Conservation (phyloP, 2,797 vertebrate species). For the Poeciliopsis turneri region DNA sequence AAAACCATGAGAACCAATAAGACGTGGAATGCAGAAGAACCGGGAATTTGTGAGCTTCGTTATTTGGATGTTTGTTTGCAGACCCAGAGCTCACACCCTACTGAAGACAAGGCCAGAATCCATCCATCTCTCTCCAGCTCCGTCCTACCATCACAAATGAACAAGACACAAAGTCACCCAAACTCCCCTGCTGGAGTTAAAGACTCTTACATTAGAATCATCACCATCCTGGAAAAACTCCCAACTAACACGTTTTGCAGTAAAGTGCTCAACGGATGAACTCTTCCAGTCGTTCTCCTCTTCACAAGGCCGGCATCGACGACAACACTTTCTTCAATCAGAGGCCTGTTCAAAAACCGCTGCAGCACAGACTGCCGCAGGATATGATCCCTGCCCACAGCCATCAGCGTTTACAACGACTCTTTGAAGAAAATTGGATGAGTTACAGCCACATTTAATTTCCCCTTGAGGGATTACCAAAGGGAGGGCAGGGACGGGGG, state of each 20-base stretch:
- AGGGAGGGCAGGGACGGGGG: not conserved
- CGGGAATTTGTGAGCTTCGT: not conserved
- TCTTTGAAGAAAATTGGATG: not conserved
- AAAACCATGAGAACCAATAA: not conserved
- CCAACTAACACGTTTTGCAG: not conserved
- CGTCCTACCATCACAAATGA: not conserved
- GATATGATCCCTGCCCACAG: not conserved
- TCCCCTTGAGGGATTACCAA: not conserved
- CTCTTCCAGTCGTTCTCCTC: not conserved
- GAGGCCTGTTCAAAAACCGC: not conserved
- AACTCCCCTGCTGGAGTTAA: not conserved
- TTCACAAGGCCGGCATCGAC: not conserved
- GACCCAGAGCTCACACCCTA: not conserved
- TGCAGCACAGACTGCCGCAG: not conserved
- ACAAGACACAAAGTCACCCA: not conserved
- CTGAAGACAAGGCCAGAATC: not conserved
- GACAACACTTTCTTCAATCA: not conserved
- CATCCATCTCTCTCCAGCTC: not conserved
- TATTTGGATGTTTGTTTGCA: not conserved
- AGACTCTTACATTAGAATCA: not conserved
- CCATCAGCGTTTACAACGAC: not conserved
- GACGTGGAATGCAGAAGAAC: not conserved
- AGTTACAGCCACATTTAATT: not conserved
- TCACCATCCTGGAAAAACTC: not conserved
- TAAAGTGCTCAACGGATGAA: not conserved